Conservation (phyloP, 1,140 invertebrate genomes). For the Drosophila truncata region DNA sequence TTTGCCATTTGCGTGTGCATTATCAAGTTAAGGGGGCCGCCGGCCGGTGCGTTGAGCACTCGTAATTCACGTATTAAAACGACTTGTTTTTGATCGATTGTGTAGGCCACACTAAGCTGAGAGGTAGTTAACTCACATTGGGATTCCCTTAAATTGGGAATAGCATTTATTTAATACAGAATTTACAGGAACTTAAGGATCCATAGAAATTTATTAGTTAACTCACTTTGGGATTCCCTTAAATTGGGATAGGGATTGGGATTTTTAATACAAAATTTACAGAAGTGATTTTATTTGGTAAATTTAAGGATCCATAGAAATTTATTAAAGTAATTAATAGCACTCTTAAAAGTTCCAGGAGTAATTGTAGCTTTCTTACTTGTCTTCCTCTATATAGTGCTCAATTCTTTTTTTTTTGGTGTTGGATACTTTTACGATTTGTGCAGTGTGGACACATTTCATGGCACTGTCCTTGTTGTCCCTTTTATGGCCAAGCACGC, state of each 20-base stretch:
- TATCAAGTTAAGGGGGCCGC: conserved; percentile 30
- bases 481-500: conserved; percentile 50
- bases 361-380: neutral
- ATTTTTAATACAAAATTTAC: no score
- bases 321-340: neutral
- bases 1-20: conserved; percentile 30
- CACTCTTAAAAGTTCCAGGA: neutral
- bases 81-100: conserved; percentile 7
- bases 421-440: conserved; percentile 31
- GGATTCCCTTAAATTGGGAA: neutral
- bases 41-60: conserved; percentile 4
- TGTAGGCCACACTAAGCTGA: neutral
- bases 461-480: conserved; percentile 26
- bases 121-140: neutral
- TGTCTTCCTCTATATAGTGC: neutral
- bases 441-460: conserved; percentile 38
- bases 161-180: neutral
- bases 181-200: no score
- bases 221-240: neutral
- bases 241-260: neutral
- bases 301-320: no score
- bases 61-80: conserved; percentile 16
- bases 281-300: no score
- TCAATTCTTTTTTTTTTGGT: conserved; percentile 31
- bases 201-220: neutral